A percentile compares a stretch with the other conserved stretches of the same genome.
Conservation (phyloP, 1,140 invertebrate genomes). For the Tribolium madens region DNA sequence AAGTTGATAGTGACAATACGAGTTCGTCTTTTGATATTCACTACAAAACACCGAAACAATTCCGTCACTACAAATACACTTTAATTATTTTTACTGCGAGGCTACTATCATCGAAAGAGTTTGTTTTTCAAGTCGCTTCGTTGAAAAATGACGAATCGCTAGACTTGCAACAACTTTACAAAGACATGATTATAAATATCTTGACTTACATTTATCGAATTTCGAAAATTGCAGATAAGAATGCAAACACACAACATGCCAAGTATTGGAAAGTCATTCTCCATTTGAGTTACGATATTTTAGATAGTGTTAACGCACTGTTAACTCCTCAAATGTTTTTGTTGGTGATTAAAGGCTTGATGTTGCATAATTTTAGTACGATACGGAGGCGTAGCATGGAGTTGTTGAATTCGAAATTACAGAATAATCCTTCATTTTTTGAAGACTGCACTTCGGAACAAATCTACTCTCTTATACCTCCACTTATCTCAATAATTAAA, state of each 20-base stretch:
- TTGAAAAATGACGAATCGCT: conserved; percentile 65
- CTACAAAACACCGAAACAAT: conserved; percentile 75
- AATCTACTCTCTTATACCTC: conserved; percentile 71
- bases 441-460: conserved; percentile 65
- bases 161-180: conserved; percentile 72
- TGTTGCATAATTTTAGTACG: conserved; percentile 75
- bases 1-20: conserved; percentile 69
- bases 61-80: conserved; percentile 86
- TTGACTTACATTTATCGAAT: conserved; percentile 76
- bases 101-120: conserved; percentile 75
- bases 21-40: conserved; percentile 75
- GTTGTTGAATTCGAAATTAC: conserved; percentile 83
- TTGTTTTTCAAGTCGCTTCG: conserved; percentile 75
- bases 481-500: conserved; percentile 74
- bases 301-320: conserved; percentile 82
- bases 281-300: conserved; percentile 81
- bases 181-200: conserved; percentile 76
- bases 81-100: conserved; percentile 78
- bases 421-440: conserved; percentile 75
- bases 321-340: conserved; percentile 83
- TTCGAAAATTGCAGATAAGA: conserved; percentile 69
- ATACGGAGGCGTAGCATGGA: conserved; percentile 87
- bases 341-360: conserved; percentile 77
- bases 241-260: conserved; percentile 69
- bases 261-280: conserved; percentile 87